A percentile compares a stretch with the other conserved stretches of the same genome.
phyloP scores from a whole-genome alignment of 30 jellyfish, hydroid and myxozoan genomes.

The Hydra vulgaris region DNA sequence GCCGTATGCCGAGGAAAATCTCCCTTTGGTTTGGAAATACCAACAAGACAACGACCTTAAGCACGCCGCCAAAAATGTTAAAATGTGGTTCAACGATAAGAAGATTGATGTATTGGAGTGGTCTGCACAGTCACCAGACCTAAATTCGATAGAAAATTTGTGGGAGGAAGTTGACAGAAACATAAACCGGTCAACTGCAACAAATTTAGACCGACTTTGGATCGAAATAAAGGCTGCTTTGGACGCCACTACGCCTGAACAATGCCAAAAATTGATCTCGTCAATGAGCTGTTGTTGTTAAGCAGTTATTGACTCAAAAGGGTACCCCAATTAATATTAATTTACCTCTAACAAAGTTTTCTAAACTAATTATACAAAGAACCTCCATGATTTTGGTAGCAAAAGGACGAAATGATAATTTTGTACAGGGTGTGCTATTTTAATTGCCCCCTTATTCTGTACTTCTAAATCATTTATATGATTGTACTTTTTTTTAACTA shows the following conservation, averaged over 20 bases:
- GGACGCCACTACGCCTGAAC: neutral
- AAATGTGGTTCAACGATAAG: neutral
- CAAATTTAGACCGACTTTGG: neutral
- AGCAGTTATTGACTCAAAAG: neutral
- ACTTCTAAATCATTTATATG: neutral
- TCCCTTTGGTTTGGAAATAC: neutral
- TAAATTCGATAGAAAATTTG: neutral
- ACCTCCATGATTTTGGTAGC: neutral
- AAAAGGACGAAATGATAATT: neutral
- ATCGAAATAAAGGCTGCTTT: neutral
- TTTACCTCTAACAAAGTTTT: neutral
- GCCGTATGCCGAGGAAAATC: neutral
- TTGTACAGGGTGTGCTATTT: neutral
- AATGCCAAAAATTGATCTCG: neutral
- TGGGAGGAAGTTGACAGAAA: neutral
- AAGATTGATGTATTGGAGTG: neutral
- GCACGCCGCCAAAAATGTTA: neutral
- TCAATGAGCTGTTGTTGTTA: neutral
- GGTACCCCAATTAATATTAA: neutral
- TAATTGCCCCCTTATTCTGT: neutral
- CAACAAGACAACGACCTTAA: neutral
- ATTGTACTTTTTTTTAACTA: neutral
- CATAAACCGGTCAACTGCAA: neutral
- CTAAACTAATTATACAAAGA: neutral
- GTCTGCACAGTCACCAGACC: neutral